Base-by-base conservation (phyloP, 2,113 vertebrate species). In the Onychostruthus taczanowskii region DNA sequence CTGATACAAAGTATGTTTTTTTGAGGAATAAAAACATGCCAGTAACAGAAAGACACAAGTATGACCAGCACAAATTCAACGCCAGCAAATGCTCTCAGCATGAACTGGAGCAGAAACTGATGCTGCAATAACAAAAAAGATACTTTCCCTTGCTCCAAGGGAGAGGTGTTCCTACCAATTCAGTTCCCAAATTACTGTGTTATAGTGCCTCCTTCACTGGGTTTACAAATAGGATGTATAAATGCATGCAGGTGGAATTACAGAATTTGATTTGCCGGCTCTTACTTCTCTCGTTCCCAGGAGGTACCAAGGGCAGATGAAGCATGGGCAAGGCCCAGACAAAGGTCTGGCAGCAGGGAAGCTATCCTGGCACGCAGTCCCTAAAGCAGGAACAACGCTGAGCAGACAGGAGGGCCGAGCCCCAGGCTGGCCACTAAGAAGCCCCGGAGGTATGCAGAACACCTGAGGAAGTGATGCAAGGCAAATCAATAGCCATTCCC, bases 261-360 rank as follows among this genome's bases (percentile, higher is more conserved):
- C 13, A 73, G 49, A 35, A n/a, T 12, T 80, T 43, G 16, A 22
- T 39, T 28, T 47, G 15, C 33, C 27, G 14, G 11, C 27, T 73
- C 66, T 58, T 37, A 64, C 47, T 49, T 90, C 37, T n/a, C 28
- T 58, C 66, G 33, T 27, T 79, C 58, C 62, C 53, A 37, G 4
- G 20, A 74, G 6, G 20, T 33, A 61, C 28, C 6, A 80, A 68
- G 44, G 19, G 19, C 41, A 52, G 30, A 17, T 0, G 0, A 49
- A 75, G 28, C 0, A 0, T 1, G 6, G 8, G 46, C 24, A 59
- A 61, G 13, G 21, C 24, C 27, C 63, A 53, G 20, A n/a, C 74
- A 22, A 26, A 89, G 33, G 18, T 16, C 43, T 35, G 33, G 33
- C 24, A 30, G 30, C 39, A 37, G 22, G 41, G 58, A 9, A 26